Evolutionary conservation across 1,140 invertebrate species (phyloP).

Genomic region (Dreissena polymorpha): DNA sequence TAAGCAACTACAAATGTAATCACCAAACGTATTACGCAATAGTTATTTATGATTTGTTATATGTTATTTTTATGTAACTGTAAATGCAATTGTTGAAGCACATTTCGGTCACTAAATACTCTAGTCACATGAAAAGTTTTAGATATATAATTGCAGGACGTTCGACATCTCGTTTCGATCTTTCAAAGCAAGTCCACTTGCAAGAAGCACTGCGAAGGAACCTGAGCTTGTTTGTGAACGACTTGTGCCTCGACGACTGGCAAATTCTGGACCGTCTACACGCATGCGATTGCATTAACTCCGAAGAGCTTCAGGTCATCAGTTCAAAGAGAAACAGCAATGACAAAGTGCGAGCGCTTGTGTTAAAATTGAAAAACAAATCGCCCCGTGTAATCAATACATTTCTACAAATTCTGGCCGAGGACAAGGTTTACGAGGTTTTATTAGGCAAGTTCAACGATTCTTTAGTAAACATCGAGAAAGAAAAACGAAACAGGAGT

Average conservation of each 20-base stretch:
- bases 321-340: neutral
- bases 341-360: neutral
- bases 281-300: neutral
- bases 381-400: neutral
- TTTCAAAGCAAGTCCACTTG: neutral
- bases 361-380: neutral
- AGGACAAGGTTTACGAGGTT: neutral
- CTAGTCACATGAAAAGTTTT: too few relatives aligned
- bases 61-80: too few relatives aligned
- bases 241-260: neutral
- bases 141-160: neutral
- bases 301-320: neutral
- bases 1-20: too few relatives aligned
- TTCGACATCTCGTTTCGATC: neutral
- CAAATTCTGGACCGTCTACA: neutral
- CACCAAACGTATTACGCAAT: too few relatives aligned
- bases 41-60: too few relatives aligned
- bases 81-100: too few relatives aligned
- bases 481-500: neutral
- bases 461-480: neutral
- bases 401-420: neutral
- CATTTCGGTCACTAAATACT: too few relatives aligned
- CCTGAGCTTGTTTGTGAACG: neutral
- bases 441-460: neutral
- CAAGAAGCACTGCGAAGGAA: neutral